Conservation (phyloP, 2,113 vertebrate genomes). For the Brienomyrus longianalis region DNA sequence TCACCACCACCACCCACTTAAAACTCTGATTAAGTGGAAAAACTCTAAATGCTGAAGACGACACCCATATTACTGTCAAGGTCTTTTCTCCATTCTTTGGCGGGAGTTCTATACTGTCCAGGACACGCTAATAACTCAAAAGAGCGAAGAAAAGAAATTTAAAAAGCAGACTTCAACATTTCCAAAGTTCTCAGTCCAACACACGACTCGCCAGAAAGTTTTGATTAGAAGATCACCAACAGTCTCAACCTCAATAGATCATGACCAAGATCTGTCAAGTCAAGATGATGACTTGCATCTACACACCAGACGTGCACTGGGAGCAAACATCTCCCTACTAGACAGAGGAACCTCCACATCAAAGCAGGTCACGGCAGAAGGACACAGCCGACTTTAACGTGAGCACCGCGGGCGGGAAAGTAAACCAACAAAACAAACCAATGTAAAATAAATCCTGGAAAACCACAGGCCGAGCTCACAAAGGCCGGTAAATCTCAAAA, state of each 20-base stretch:
- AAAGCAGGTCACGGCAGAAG: slow-evolving; percentile 30
- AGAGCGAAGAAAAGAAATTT: background rate
- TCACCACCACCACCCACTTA: background rate
- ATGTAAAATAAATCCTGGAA: slow-evolving; percentile 36
- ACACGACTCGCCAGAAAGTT: background rate
- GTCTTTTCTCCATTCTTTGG: background rate
- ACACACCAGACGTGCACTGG: background rate
- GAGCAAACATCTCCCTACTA: background rate
- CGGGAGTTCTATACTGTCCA: background rate
- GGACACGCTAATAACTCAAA: background rate
- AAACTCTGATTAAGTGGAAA: background rate
- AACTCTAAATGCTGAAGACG: background rate
- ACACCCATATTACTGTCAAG: background rate
- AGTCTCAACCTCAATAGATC: background rate
- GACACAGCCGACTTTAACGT: slow-evolving; percentile 31
- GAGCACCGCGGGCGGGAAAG: slow-evolving; percentile 34
- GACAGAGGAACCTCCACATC: slow-evolving; percentile 29
- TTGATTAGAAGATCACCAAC: background rate
- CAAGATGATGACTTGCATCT: background rate
- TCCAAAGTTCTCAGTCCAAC: background rate
- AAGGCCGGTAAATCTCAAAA: slow-evolving; percentile 3
- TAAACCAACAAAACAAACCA: slow-evolving; percentile 40
- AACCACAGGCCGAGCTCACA: slow-evolving; percentile 28
- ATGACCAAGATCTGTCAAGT: background rate
- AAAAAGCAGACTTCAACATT: background rate